phyloP scores from a whole-genome alignment of 1,140 invertebrate species.

The Lordiphosa stackelbergi region DNA sequence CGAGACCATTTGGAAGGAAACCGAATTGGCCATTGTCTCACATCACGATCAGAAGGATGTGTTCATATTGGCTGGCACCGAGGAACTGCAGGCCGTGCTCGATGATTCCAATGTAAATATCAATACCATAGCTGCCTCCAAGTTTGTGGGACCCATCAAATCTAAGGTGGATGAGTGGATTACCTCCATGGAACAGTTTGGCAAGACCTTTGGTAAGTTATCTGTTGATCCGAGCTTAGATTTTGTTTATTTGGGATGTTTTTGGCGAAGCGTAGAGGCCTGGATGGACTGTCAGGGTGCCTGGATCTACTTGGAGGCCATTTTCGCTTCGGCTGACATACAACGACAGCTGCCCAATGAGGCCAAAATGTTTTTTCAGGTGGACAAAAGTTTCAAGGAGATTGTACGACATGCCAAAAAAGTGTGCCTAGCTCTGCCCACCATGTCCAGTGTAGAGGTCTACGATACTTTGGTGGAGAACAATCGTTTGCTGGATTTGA shows the following conservation, averaged over 20 bases:
- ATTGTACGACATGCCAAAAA: slow-evolving; percentile 86
- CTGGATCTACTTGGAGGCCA: slow-evolving; percentile 92
- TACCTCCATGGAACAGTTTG: slow-evolving; percentile 85
- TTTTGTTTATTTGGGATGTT: not conserved
- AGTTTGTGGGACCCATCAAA: slow-evolving; percentile 90
- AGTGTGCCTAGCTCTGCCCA: slow-evolving; percentile 84
- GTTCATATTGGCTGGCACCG: slow-evolving; percentile 87
- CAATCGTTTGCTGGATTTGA: slow-evolving; percentile 87
- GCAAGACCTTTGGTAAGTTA: slow-evolving; percentile 83
- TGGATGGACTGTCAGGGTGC: slow-evolving; percentile 90
- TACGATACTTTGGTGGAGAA: slow-evolving; percentile 86
- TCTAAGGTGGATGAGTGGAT: slow-evolving; percentile 88
- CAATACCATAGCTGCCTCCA: slow-evolving; percentile 89
- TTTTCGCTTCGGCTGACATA: slow-evolving; percentile 93
- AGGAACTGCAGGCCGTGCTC: slow-evolving; percentile 88
- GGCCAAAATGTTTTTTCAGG: slow-evolving; percentile 88
- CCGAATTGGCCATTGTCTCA: slow-evolving; percentile 86
- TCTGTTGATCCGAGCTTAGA: not conserved
- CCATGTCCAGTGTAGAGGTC: slow-evolving; percentile 82
- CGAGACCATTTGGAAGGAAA: slow-evolving; percentile 87
- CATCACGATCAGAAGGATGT: slow-evolving; percentile 90
- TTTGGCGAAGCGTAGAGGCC: slow-evolving; percentile 81
- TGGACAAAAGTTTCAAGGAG: slow-evolving; percentile 92
- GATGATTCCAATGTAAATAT: slow-evolving; percentile 93
- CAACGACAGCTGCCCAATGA: slow-evolving; percentile 91